Base-by-base conservation (phyloP, 2,113 vertebrate genomes). In the Nerophis lumbriciformis region DNA sequence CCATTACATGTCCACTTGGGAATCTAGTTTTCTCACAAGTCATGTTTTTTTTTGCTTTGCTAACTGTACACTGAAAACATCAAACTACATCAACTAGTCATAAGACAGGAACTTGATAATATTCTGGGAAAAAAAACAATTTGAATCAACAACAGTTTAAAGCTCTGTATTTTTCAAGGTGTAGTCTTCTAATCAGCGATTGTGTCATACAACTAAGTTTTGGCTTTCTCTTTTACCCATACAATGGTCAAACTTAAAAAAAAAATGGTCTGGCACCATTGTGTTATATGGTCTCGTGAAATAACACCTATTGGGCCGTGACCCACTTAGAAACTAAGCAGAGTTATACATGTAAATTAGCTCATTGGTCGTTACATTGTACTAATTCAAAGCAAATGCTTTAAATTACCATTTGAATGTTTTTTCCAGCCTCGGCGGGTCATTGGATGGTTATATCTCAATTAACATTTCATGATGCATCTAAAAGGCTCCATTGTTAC, bases 381-480 rank as follows among this genome's bases (percentile, higher is more conserved):
- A 54, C 55, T 79, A 83, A 82, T 87, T 78, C 55, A 78, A 72
- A 81, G 78, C 74, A 79, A 84, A 79, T 79, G 71, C 47, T 6
- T 12, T 36, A 1, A 60, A 61, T 35, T 28, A 28, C 28, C 28
- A 28, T 28, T 28, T 28, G 28, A 36, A 65, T 71, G 44, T 52
- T 71, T 63, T 69, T 57, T 57, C 35, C 16, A 2, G 57, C 64
- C 54, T 69, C 39, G 10, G 28, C 39, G 59, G 72, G 74, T 79
- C 61, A 68, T 71, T 64, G 59, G 48, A 63, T 79, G 70, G 71
- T 85, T 74, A 65, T 69, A 21, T 63, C 54, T 72, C 70, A 79
- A 77, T 79, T 42, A 73, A 71, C 84, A 48, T 73, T 65, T 76
- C 61, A 73, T 82, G 42, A 60, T 53, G 4, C 14, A 73, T 66